These are phyloP conservation scores for Lytechinus pictus DNA, from an alignment of 35 echinoderm and acorn worm genomes.

Conservation along the genomic window DNA sequence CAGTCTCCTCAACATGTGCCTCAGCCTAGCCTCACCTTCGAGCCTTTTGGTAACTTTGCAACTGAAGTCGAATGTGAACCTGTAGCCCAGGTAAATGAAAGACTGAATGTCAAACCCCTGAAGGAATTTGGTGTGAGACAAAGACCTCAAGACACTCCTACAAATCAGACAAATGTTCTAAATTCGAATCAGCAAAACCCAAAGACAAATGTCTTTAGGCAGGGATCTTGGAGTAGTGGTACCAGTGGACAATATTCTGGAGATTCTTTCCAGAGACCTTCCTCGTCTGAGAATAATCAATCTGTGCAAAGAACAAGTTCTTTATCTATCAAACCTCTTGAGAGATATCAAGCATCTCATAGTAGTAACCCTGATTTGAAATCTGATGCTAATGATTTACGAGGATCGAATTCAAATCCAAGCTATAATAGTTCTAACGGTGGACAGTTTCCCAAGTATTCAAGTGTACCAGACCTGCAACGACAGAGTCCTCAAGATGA, in stretches of 20 bases:
- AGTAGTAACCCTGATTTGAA: constrained; percentile 41
- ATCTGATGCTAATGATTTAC: neutral
- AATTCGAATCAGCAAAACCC: neutral
- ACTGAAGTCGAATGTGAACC: constrained; percentile 1
- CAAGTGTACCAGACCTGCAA: constrained; percentile 62
- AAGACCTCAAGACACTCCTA: neutral
- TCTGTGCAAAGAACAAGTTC: constrained; percentile 9
- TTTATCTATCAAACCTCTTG: neutral
- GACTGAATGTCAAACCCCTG: constrained; percentile 28
- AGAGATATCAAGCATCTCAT: constrained; percentile 8
- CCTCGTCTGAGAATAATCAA: neutral
- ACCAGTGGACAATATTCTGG: neutral
- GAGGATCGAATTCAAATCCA: neutral
- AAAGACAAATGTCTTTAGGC: constrained; percentile 46
- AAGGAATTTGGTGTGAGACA: neutral
- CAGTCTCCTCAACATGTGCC: neutral
- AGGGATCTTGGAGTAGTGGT: constrained; percentile 64
- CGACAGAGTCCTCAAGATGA: neutral
- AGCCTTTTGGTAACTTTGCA: constrained; percentile 47
- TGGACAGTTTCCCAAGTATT: constrained; percentile 46
- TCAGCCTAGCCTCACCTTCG: constrained; percentile 27
- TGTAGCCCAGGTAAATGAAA: too few relatives aligned
- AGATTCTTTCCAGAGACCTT: neutral
- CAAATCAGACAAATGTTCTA: neutral
- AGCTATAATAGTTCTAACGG: neutral